Evolutionary conservation across 2,888 invertebrate genomes (phyloP).

Genomic region (Tinea semifulvella): DNA sequence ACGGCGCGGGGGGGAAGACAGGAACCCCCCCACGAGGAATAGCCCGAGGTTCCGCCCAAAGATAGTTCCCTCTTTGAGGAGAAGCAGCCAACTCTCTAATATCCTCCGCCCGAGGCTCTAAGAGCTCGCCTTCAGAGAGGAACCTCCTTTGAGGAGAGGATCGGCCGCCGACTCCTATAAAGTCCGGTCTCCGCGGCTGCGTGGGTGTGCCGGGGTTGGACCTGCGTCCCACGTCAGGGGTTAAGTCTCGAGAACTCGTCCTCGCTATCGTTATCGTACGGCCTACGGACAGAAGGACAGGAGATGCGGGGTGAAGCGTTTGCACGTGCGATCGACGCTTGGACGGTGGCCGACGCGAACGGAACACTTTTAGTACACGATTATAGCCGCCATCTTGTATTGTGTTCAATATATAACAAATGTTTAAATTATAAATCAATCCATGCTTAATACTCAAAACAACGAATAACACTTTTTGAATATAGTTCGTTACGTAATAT

Average conservation of each 20-base stretch:
- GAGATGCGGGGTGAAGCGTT: conserved; percentile 64
- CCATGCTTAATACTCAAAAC: too few species aligned
- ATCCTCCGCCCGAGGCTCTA: conserved; percentile 85
- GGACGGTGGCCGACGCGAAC: neutral
- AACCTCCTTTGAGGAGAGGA: conserved; percentile 79
- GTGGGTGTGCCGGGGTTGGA: conserved; percentile 93
- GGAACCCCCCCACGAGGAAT: conserved; percentile 32
- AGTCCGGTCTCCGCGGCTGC: conserved; percentile 87
- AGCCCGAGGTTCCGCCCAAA: conserved; percentile 68
- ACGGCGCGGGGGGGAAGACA: conserved; percentile 31
- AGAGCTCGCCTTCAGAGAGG: conserved; percentile 83
- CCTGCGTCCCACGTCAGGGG: conserved; percentile 71
- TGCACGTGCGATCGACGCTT: conserved; percentile 43
- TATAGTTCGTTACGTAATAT: too few species aligned
- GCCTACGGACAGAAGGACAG: conserved; percentile 55
- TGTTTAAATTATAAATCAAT: too few species aligned
- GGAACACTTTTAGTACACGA: neutral
- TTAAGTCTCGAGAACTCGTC: conserved; percentile 65
- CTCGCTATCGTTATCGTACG: conserved; percentile 64
- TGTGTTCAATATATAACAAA: too few species aligned
- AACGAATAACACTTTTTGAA: too few species aligned
- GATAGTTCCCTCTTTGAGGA: conserved; percentile 74
- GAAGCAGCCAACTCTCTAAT: conserved; percentile 89
- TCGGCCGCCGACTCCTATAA: conserved; percentile 75
- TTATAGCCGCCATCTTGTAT: too few species aligned